Evolutionary conservation across 2,888 invertebrate species (phyloP).

Genomic region (Cheilosia vernalis): DNA sequence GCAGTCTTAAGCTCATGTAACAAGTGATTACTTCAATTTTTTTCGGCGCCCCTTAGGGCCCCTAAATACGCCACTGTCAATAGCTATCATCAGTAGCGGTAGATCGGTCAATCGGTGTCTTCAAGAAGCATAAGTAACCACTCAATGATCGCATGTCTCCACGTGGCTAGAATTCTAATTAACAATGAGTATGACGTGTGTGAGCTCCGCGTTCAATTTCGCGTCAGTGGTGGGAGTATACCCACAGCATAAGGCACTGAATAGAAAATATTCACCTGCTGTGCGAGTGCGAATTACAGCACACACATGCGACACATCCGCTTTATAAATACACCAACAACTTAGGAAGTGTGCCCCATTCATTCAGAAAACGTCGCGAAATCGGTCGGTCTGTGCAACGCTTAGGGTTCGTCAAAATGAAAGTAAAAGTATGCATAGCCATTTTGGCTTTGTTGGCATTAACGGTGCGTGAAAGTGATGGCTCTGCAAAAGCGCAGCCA

Average conservation of each 20-base stretch:
- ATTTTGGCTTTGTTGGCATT: conserved; percentile 68
- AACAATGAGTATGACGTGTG: conserved; percentile 27
- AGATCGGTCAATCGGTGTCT: conserved; percentile 56
- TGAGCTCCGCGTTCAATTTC: conserved; percentile 22
- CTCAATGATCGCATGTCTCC: conserved; percentile 46
- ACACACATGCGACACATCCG: conserved; percentile 76
- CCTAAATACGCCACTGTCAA: conserved; percentile 35
- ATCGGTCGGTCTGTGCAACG: conserved; percentile 52
- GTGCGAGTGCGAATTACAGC: conserved; percentile 54
- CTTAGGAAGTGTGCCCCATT: conserved; percentile 82
- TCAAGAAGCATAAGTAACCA: conserved; percentile 61
- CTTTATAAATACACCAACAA: conserved; percentile 83
- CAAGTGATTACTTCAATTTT: neutral
- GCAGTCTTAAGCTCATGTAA: neutral
- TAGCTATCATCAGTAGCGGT: conserved; percentile 30
- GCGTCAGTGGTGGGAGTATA: conserved; percentile 46
- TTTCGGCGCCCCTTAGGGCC: conserved; percentile 7
- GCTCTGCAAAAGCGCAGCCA: conserved; percentile 41
- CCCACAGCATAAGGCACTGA: conserved; percentile 4
- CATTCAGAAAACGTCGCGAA: conserved; percentile 72
- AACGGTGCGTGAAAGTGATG: conserved; percentile 71
- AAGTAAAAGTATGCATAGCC: conserved; percentile 69
- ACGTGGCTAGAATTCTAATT: conserved; percentile 63
- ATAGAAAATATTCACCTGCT: conserved; percentile 60
- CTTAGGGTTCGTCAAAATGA: conserved; percentile 68